Base-by-base conservation (phyloP, 2,888 invertebrate genomes). In the Volucella bombylans region DNA sequence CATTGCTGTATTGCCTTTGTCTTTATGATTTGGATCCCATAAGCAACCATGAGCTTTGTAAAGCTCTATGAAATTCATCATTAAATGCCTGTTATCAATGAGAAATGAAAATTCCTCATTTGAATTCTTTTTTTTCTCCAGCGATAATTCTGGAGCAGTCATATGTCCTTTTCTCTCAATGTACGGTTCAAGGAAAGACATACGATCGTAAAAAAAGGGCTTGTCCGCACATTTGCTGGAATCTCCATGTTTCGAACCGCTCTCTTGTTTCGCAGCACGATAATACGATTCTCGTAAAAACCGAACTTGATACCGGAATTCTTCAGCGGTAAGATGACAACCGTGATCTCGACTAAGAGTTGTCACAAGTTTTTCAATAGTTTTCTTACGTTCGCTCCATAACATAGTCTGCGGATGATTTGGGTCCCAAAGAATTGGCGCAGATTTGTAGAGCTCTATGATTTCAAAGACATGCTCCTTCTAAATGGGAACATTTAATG, bases 241-340 rank as follows among this genome's bases (percentile, higher is more conserved):
- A 23, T 79, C 74, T n/a, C 54, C 79, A 8, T 54, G 41, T 10
- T 65, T 69, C 9, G 52, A 57, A 0, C 59, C 61, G 49, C 31
- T 41, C 10, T 79, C 59, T 11, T 79, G 74, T 0, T 79, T 65
- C 3, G 79, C 57, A 3, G 83, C 71, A 11, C 83, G 74, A n/a
- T 65, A 74, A 15, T 79, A 83, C 0, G 83, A 54, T 4, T 65
- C 71, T 31, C 59, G 38, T 8, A 83, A 50, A 6, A 79, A 83
- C 12, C 74, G 74, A 2, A 83, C 65, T 49, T 83, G 83, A 45
- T 83, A 79, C 4, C 83, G 79, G 12, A 74, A 76, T 43, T 83
- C 79, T 67, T 79, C 83, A 31, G 71, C 54, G 14, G 83, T 83
- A 1, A 83, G 43, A 12, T 50, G 43, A n/a, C 55, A 76, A 11